Base-by-base conservation (phyloP, 2,888 invertebrate species). In the Syrista parreyssii region DNA sequence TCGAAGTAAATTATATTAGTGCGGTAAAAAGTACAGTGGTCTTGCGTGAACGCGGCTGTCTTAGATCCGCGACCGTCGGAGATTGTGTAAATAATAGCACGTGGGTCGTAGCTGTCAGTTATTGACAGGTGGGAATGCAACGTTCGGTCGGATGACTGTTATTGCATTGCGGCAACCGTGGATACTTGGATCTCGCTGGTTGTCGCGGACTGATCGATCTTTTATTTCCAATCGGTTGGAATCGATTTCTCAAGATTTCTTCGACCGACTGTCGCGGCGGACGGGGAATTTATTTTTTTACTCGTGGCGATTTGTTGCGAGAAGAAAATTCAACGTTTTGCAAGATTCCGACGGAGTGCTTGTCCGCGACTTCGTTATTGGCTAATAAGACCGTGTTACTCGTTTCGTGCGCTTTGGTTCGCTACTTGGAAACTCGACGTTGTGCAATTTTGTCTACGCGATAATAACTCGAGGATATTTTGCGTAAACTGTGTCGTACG, bases 11-110 rank as follows among this genome's bases (percentile, higher is more conserved):
- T 40, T 40, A 15, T 2, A 15, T 40, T 40, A 6, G 40, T 15
- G 6, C 15, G 15, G 1, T 40, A 15, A 40, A 40, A 40, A 40
- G 23, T 55, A 15, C 2, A 1, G 9, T 55, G 55, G 9, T 23
- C 55, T 55, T 55, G 2, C 55, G 79, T 82, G 78, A 79, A 40
- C 32, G 34, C 12, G 12, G 30, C 34, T 32, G 74, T n/a, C 9
- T 55, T 23, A 11, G 30, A 35, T 35, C 23, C 2, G 12, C 15
- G 35, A 74, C 2, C 23, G 32, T 15, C 4, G 15, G 15, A 55
- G 9, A 55, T 55, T 23, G 55, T 55, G 55, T 23, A 55, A 55
- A 55, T 23, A 55, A 23, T 55, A 55, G 9, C 55, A 55, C 23
- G 55, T 55, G 55, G 55, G 9, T n/a, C 55, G 9, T 23, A 23